Base-by-base conservation (phyloP, 2,888 invertebrate species). In the Phasia obesa region DNA sequence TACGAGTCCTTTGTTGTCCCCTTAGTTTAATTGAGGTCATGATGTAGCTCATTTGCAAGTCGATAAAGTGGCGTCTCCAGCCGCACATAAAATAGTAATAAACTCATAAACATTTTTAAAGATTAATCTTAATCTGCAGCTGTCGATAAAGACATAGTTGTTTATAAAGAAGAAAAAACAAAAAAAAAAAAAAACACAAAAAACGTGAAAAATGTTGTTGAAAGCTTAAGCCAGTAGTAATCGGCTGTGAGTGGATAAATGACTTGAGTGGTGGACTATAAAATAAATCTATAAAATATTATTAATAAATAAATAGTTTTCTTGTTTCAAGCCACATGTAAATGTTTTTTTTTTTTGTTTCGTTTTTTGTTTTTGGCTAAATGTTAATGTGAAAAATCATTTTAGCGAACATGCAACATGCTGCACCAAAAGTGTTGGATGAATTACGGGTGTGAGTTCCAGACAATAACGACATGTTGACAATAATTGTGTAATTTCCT, bases 401-500 rank as follows among this genome's bases (percentile, higher is more conserved):
- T 70, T 64, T 25, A 44, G 70, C 27, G 35, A 71, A 57, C 78
- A 78, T 64, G 71, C 71, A 64, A 78, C 59, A 44, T 42, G 76
- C 38, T 31, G 25, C 57, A 65, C 65, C 42, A 57, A 49, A 59
- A 75, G 57, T 59, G 25, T 75, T 67, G 75, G 38, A 49, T 67
- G 67, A n/a, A 67, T 65, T 38, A 59, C 57, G 38, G 42, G 53
- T 73, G 73, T 53, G 60, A 42, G 27, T n/a, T 42, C 38, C 17
- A 62, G 44, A 73, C 38, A 73, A 51, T 49, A 38, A 67, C 31
- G 27, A 49, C 47, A 59, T 71, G 74, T 78, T 78, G 59, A 78
- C 73, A 82, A 82, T 82, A 82, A 82, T 82, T 82, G 82, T 78
- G 78, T 64, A 82, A 82, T 82, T 82, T 83, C 69, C 82, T 75